Base-by-base conservation (phyloP, 2,888 invertebrate genomes). In the Aspidiotus destructor region DNA sequence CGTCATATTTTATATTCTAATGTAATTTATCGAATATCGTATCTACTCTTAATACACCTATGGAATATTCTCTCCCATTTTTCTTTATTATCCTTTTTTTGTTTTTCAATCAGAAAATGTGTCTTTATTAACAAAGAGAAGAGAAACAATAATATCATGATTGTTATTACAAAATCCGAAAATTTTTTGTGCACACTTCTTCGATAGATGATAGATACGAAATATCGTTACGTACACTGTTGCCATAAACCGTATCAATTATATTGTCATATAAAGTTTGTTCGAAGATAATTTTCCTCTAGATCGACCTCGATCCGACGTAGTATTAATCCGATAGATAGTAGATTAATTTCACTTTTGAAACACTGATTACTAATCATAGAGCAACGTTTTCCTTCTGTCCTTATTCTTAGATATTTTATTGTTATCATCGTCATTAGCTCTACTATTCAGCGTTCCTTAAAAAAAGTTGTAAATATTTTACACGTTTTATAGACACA, bases 81-180 rank as follows among this genome's bases (percentile, higher is more conserved):
- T 28, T 28, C 28, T 28, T 28, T 60, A 65, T 58, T 64, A n/a
- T 54, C 53, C 17, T 40, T 53, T 11, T 68, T n/a, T 52, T 17
- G 28, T 69, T 54, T 28, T 28, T 13, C 17, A 61, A 70, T 87
- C 88, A 87, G 88, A 88, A 88, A 88, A 88, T 88, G 87, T 88
- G 88, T 85, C 84, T 85, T 84, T 83, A 28, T 28, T 28, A 82
- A 86, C 86, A 85, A 83, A 81, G 81, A 82, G 78, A 80, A 80
- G 80, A 77, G 76, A 75, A 81, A 81, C 80, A 76, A 69, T 62
- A 76, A 69, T 62, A 41, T 55, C n/a, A 48, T 48, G 28, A 41
- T 15, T 63, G 28, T 16, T 65, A 42, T 58, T 40, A 48, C 48
- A 6, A 48, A 48, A 48, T 13, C 13, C 41, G 48, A 41, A 41